Conservation (phyloP, 1,140 invertebrate genomes). For the Neodiprion fabricii region DNA sequence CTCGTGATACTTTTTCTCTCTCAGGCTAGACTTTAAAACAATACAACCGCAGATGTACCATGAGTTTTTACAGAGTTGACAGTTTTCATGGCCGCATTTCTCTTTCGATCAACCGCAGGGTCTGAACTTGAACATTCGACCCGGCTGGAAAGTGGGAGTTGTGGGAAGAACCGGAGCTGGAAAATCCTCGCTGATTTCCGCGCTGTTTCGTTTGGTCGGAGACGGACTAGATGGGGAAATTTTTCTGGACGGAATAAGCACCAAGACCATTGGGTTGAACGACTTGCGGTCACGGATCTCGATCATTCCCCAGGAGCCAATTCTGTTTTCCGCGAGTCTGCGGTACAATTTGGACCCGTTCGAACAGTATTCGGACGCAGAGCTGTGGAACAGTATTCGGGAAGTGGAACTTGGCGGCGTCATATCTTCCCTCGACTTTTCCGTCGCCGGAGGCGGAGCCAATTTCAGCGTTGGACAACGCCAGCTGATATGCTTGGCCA, state of each 20-base stretch:
- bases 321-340: slow-evolving; percentile 41
- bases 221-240: slow-evolving; percentile 52
- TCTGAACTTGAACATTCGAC: slow-evolving; percentile 34
- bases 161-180: slow-evolving; percentile 30
- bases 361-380: slow-evolving; percentile 56
- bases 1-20: no score
- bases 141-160: slow-evolving; percentile 28
- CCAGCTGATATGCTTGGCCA: no score
- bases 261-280: slow-evolving; percentile 68
- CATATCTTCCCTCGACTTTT: slow-evolving; percentile 62
- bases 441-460: slow-evolving; percentile 74
- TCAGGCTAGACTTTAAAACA: no score
- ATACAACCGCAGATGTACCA: no score
- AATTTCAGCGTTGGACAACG: slow-evolving; percentile 67
- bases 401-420: slow-evolving; percentile 67
- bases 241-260: slow-evolving; percentile 73
- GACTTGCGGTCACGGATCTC: slow-evolving; percentile 78
- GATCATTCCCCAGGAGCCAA: slow-evolving; percentile 86
- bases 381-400: slow-evolving; percentile 62
- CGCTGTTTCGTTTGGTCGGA: no score
- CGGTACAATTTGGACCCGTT: no score
- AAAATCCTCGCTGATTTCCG: no score
- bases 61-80: no score
- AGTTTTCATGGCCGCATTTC: slow-evolving; percentile 62
- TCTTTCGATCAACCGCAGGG: no score